phyloP scores from a whole-genome alignment of 2,113 vertebrate genomes.

The Gavia stellata region DNA sequence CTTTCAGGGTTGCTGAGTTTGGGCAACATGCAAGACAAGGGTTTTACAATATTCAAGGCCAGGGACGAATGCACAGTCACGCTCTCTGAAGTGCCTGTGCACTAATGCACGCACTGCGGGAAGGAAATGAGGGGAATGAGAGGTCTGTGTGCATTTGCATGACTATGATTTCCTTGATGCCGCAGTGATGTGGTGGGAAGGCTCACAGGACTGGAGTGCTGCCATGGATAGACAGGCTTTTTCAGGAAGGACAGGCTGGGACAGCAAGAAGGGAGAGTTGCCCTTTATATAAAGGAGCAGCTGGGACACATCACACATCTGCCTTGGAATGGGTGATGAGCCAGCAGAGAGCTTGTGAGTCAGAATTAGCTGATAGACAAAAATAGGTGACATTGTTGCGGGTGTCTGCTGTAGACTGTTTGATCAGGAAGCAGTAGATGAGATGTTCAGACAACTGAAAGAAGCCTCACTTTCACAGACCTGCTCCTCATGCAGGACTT shows the following conservation, averaged over 20 bases:
- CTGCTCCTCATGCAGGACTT: not conserved
- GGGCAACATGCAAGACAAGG: not conserved
- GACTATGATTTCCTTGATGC: not conserved
- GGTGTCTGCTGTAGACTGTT: not conserved
- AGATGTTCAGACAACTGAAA: not conserved
- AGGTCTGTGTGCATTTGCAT: not conserved
- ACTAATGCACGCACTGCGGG: not conserved
- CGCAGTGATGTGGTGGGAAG: too few species aligned
- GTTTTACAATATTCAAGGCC: not conserved
- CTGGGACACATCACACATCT: not conserved
- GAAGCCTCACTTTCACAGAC: not conserved
- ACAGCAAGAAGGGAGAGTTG: not conserved
- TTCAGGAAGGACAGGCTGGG: not conserved
- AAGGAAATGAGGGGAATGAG: not conserved
- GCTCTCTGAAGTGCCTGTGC: not conserved
- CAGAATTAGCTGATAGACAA: not conserved
- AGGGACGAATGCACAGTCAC: rapidly evolving
- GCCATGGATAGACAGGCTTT: not conserved
- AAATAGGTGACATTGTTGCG: not conserved
- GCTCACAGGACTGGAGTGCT: not conserved
- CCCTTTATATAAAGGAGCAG: not conserved
- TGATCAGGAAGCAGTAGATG: not conserved
- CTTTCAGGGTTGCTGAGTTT: not conserved
- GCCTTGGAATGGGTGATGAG: not conserved
- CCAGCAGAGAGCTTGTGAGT: not conserved